These are phyloP conservation scores for Drosophila funebris DNA, from an alignment of 1,140 invertebrate species.

Conservation along the genomic window DNA sequence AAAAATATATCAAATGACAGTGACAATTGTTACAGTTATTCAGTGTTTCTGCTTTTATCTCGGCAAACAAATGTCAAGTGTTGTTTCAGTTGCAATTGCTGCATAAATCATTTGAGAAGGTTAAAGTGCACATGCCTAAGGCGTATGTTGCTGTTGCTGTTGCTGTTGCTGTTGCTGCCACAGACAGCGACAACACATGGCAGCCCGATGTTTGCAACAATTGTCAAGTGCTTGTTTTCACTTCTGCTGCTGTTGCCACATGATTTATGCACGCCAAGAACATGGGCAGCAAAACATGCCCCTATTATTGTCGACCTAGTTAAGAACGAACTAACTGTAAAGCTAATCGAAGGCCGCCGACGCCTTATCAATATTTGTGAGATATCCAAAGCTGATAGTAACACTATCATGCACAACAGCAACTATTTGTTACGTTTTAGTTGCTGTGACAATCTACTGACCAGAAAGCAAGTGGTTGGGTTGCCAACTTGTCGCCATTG, in stretches of 20 bases:
- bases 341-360: constrained; percentile 31
- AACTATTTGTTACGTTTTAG: constrained; percentile 1
- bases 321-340: constrained; percentile 27
- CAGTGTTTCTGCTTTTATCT: neutral
- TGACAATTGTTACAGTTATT: constrained; percentile 52
- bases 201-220: constrained; percentile 56
- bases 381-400: constrained; percentile 34
- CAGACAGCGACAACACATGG: constrained; percentile 52
- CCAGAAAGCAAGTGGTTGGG: constrained; percentile 18
- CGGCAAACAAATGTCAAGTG: constrained; percentile 53
- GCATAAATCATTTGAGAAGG: constrained; percentile 69
- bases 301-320: constrained; percentile 47
- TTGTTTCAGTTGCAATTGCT: constrained; percentile 19
- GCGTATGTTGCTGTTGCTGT: constrained; percentile 12
- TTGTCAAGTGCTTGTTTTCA: constrained; percentile 55
- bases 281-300: constrained; percentile 11
- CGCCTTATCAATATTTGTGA: constrained; percentile 21
- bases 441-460: constrained; percentile 6
- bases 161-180: constrained; percentile 13
- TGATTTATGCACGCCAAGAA: constrained; percentile 59
- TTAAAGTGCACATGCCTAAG: constrained; percentile 64
- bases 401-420: neutral
- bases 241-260: constrained; percentile 29
- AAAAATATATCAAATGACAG: constrained; percentile 11
- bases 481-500: neutral